Evolutionary conservation across 2,113 vertebrate genomes (phyloP).

Genomic region (Vimba vimba): DNA sequence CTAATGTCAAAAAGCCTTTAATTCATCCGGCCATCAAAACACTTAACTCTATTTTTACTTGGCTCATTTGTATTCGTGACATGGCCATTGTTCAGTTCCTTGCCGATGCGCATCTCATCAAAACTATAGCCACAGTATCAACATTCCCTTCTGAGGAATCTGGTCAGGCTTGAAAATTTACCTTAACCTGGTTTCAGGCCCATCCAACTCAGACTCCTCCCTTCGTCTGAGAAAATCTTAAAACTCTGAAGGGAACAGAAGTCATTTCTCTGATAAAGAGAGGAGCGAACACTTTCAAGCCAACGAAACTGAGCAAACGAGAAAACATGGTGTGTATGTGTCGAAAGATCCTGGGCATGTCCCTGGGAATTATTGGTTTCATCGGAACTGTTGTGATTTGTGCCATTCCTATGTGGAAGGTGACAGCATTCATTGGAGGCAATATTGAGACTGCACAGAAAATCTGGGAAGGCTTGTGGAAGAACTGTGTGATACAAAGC

Average conservation of each 20-base stretch:
- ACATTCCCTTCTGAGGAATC: slow-evolving; percentile 65
- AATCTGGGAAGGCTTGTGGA: slow-evolving; percentile 81
- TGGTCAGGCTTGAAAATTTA: slow-evolving; percentile 57
- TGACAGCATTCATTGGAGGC: no score
- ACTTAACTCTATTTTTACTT: background rate
- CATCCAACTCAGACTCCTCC: slow-evolving; percentile 65
- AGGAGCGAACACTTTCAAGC: background rate
- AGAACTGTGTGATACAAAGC: slow-evolving; percentile 78
- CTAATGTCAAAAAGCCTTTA: background rate
- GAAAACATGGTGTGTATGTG: slow-evolving; percentile 74
- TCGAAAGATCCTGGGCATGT: slow-evolving; percentile 75
- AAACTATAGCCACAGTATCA: slow-evolving; percentile 62
- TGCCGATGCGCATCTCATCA: slow-evolving; percentile 59
- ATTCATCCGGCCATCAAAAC: background rate
- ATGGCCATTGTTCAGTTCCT: slow-evolving; percentile 41
- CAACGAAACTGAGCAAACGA: background rate
- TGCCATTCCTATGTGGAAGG: slow-evolving; percentile 75
- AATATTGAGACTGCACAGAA: no score
- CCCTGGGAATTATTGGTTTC: slow-evolving; percentile 69
- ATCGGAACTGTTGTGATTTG: slow-evolving; percentile 71
- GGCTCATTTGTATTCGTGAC: slow-evolving; percentile 4
- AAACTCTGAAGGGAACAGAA: slow-evolving; percentile 42
- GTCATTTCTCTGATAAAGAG: background rate
- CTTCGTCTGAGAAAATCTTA: slow-evolving; percentile 20
- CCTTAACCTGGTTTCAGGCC: slow-evolving; percentile 62